Evolutionary conservation across 2,113 vertebrate genomes (phyloP), one percentile per base, ranked within the genome.

Genomic region (Oryzias melastigma): DNA sequence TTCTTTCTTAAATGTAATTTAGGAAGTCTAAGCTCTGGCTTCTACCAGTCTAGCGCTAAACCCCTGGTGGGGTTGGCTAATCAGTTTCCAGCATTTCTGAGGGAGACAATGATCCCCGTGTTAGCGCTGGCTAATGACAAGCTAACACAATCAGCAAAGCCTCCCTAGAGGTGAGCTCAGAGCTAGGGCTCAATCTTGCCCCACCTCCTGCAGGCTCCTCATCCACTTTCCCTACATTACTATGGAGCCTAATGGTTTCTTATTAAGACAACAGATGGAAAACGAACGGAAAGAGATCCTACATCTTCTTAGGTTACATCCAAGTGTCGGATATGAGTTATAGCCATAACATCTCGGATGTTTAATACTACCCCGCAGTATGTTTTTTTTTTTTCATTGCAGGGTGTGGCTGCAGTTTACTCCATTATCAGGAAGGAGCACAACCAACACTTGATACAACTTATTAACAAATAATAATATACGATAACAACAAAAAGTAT

Each of bases 1-100:
- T 92, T 85, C 83, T 93, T 92, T 85, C 83, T 88, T 88, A 89
- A 91, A 92, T 93, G 80, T 77, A 80, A 91, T 91, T 90, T 86
- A 76, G 84, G 76, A 79, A 81, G 85, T 84, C 76, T 83, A 75
- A 75, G 75, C 85, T 83, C 75, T 62, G 62, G 86, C 87, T 78
- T 82, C 82, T 78, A 85, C 16, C 14, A 75, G 84, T 82, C 86
- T 76, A 75, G 74, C 60, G 58, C 78, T 78, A 63, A 81, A 77
- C 82, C 90, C 89, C 88, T 72, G 46, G 68, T 73, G 89, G 89
- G 77, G 78, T 58, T 49, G 55, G 72, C 90, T 90, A 91, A 91
- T 91, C 90, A 88, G 82, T 91, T 93, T 91, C 84, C 82, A 85
- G 82, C 90, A 88, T 92, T 92, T 93, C 89, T 84, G 56, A 85